Evolutionary conservation across 2,888 invertebrate genomes (phyloP).

Genomic region (Griposia aprilina): DNA sequence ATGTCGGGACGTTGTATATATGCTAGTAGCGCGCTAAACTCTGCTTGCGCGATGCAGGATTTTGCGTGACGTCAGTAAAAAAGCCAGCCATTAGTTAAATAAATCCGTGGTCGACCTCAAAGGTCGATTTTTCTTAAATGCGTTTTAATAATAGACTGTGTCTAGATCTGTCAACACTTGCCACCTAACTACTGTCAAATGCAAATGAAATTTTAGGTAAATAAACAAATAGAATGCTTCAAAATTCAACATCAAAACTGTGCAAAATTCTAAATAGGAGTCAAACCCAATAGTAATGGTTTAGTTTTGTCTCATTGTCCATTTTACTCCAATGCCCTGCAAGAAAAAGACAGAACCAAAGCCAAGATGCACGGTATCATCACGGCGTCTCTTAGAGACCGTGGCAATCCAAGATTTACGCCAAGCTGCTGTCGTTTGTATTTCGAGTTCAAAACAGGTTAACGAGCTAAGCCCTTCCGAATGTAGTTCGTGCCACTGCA

Average conservation of each 20-base stretch:
- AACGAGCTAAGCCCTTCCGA: neutral
- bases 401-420: conserved; percentile 18
- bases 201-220: neutral
- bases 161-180: conserved; percentile 14
- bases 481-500: neutral
- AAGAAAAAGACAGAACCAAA: conserved; percentile 15
- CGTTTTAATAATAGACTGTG: conserved; percentile 7
- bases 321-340: conserved; percentile 31
- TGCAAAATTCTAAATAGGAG: neutral
- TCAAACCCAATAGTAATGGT: conserved; percentile 22
- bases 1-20: too few relatives aligned
- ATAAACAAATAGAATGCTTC: conserved; percentile 15
- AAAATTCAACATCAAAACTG: neutral
- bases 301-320: conserved; percentile 11
- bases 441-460: neutral
- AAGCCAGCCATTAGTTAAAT: neutral
- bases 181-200: conserved; percentile 13
- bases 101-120: neutral
- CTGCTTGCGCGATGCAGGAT: too few relatives aligned
- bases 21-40: too few relatives aligned
- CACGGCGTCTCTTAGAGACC: neutral
- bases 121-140: neutral
- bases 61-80: too few relatives aligned
- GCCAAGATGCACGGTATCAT: neutral
- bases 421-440: neutral